Base-by-base conservation (phyloP, 2,797 vertebrate species). In the Trachops cirrhosus region DNA sequence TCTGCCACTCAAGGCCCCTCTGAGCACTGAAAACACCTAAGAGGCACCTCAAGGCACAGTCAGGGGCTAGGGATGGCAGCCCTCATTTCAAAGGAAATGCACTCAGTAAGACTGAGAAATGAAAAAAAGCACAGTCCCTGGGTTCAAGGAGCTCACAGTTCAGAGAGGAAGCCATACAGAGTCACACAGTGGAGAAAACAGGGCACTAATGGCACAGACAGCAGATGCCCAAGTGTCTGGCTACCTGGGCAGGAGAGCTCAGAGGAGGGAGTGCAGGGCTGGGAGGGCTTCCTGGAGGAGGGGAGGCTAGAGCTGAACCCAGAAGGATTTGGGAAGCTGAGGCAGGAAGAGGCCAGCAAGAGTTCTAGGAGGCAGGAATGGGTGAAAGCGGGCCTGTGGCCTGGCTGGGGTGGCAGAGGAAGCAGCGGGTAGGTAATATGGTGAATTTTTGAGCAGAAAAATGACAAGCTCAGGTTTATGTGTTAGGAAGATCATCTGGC, bases 291-390 rank as follows among this genome's bases (percentile, higher is more conserved):
- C 93, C 89, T 4, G 5, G 95, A 96, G 91, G 97, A 93, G 59
- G 80, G 59, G 95, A 96, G 92, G 97, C 97, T 97, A 97, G 97
- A 97, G 96, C 92, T 79, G 94, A 97, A 79, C 92, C 97, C 86
- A 73, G 85, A 85, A 70, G 79, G 70, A 77, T 12, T 89, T n/a
- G 85, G 82, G 85, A 83, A 83, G 78, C 59, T 41, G 59, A 90
- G 34, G 59, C 5, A 15, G 26, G 8, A 48, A n/a, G 54, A 86
- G 50, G 59, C 48, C 19, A 21, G 75, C 15, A 2, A 68, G 71
- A 80, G 46, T 34, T 48, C 39, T 54, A 18, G 39, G 62, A 82
- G 67, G 37, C 57, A 34, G 68, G 84, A 68, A 68, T 8, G 18
- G 34, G 39, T 62, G 34, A 26, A 86, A 41, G 44, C 19, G 24